These are phyloP conservation scores for Aythya baeri DNA, from an alignment of 2,113 vertebrate genomes.

Conservation along the genomic window DNA sequence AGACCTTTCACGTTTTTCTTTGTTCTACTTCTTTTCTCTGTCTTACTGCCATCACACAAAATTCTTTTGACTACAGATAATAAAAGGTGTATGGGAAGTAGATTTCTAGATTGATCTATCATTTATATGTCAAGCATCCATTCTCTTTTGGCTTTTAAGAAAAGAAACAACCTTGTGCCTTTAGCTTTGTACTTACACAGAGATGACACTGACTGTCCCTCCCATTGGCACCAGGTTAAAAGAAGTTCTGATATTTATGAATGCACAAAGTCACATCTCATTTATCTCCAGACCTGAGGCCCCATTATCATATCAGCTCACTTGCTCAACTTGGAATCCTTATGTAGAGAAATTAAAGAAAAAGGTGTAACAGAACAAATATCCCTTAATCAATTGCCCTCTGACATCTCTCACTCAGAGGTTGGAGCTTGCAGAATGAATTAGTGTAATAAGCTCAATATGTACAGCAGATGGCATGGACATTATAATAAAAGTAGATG, in stretches of 20 bases:
- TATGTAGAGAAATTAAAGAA: neutral
- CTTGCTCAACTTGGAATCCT: slow-evolving; percentile 25
- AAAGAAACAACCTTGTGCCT: neutral
- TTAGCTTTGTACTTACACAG: slow-evolving; percentile 14
- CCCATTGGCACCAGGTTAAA: slow-evolving; percentile 10
- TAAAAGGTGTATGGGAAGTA: neutral
- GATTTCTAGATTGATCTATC: neutral
- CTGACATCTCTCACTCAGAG: slow-evolving; percentile 51
- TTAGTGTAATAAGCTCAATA: slow-evolving; percentile 53
- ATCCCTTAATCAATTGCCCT: slow-evolving; percentile 56
- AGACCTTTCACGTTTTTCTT: neutral
- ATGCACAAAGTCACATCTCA: slow-evolving; percentile 29
- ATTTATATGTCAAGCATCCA: neutral
- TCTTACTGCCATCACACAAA: neutral
- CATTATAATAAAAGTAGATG: slow-evolving; percentile 35
- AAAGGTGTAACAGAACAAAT: slow-evolving; percentile 19
- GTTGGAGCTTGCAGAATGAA: neutral
- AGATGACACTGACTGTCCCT: neutral
- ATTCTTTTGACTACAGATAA: slow-evolving; percentile 16
- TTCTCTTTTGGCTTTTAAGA: slow-evolving; percentile 40
- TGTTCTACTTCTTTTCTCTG: slow-evolving; percentile 1
- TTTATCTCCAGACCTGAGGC: slow-evolving; percentile 32
- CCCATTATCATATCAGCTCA: slow-evolving; percentile 36
- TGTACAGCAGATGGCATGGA: slow-evolving; percentile 53
- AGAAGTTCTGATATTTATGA: slow-evolving; percentile 57